Evolutionary conservation across 2,797 vertebrate genomes (phyloP).

Genomic region (Avahi laniger): DNA sequence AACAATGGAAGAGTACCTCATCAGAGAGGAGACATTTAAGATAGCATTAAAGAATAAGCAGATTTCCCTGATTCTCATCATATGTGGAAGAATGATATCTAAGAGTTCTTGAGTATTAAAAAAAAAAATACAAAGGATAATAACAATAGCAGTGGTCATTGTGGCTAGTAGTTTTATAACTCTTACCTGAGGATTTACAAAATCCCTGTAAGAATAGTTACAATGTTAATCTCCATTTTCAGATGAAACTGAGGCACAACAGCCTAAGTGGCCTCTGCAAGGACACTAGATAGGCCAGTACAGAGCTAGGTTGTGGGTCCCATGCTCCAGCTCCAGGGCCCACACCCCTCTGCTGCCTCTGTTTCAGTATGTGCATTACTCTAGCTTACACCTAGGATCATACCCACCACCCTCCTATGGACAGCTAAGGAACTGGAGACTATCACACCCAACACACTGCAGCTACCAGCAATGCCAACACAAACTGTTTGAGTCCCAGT

Average conservation of each 20-base stretch:
- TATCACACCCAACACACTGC: too few species aligned
- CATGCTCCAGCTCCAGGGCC: not conserved
- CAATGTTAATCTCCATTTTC: not conserved
- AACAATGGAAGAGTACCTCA: not conserved
- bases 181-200: not conserved
- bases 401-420: too few species aligned
- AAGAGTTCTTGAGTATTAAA: not conserved
- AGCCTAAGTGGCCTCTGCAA: not conserved
- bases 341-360: not conserved
- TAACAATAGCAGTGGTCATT: not conserved
- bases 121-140: not conserved
- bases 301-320: not conserved
- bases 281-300: not conserved
- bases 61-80: not conserved
- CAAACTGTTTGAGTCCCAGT: too few species aligned
- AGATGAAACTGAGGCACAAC: not conserved
- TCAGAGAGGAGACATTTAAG: not conserved
- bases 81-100: not conserved
- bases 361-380: not conserved
- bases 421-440: too few species aligned
- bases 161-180: not conserved
- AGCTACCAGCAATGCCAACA: too few species aligned
- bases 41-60: not conserved
- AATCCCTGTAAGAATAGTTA: not conserved
- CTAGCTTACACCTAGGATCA: too few species aligned